phyloP scores from a whole-genome alignment of 2,113 vertebrate species.

The Polyodon spathula region DNA sequence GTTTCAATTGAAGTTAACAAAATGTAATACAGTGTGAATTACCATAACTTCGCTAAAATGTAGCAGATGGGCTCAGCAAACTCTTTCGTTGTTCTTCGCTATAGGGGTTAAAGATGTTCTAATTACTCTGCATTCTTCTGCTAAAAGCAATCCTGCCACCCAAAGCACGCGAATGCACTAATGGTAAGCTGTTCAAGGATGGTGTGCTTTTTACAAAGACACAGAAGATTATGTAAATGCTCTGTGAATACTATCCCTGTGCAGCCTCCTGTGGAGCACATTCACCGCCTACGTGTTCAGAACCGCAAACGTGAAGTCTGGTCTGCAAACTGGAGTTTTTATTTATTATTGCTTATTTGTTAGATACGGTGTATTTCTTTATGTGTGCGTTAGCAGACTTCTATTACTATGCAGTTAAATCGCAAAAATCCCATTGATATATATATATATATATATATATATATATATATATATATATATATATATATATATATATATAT shows the following conservation, averaged over 20 bases:
- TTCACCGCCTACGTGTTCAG: conserved; percentile 56
- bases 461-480: too few relatives aligned
- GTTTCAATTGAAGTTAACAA: conserved; percentile 21
- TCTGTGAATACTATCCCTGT: conserved; percentile 54
- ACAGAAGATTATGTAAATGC: conserved; percentile 71
- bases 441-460: too few relatives aligned
- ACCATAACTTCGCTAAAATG: conserved; percentile 31
- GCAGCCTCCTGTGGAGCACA: conserved; percentile 55
- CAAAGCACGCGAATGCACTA: conserved; percentile 39
- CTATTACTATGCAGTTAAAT: too few relatives aligned
- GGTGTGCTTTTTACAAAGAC: conserved; percentile 38
- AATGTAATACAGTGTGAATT: background rate
- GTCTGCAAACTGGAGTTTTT: too few relatives aligned
- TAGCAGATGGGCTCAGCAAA: conserved; percentile 59
- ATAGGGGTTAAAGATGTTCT: conserved; percentile 53
- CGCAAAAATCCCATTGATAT: too few relatives aligned
- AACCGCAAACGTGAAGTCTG: too few relatives aligned
- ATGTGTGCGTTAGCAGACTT: too few relatives aligned
- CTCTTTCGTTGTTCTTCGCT: conserved; percentile 39
- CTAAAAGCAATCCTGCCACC: conserved; percentile 41
- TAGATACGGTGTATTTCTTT: too few relatives aligned
- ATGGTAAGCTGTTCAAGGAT: conserved; percentile 11
- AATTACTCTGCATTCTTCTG: conserved; percentile 34
- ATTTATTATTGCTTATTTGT: too few relatives aligned
- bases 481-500: too few relatives aligned